phyloP scores from a whole-genome alignment of 1,140 invertebrate genomes.

The Telenomus remus region DNA sequence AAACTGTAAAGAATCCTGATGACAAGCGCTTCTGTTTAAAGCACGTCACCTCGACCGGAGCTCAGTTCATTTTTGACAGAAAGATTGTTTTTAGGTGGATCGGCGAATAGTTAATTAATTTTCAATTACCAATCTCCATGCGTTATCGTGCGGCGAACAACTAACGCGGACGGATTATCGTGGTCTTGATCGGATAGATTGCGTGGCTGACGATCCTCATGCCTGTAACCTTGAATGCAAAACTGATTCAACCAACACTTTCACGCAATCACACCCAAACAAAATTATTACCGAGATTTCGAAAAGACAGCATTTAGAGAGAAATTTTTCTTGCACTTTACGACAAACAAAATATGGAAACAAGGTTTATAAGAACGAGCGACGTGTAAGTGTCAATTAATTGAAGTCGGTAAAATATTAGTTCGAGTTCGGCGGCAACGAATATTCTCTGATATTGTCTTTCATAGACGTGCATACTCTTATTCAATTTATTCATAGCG shows the following conservation, averaged over 20 bases:
- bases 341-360: no score
- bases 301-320: no score
- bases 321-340: no score
- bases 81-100: slow-evolving; percentile 60
- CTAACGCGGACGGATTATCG: slow-evolving; percentile 55
- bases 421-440: slow-evolving; percentile 1
- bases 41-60: no score
- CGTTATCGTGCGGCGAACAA: slow-evolving; percentile 32
- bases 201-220: slow-evolving; percentile 58
- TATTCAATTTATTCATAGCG: slow-evolving; percentile 36
- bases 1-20: slow-evolving; percentile 5
- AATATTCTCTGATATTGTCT: slow-evolving; percentile 20
- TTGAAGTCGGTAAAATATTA: slow-evolving; percentile 8
- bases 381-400: background rate
- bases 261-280: slow-evolving; percentile 16
- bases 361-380: no score
- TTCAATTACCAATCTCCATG: slow-evolving; percentile 64
- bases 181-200: slow-evolving; percentile 58
- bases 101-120: slow-evolving; percentile 67
- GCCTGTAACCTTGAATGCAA: slow-evolving; percentile 44
- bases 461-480: slow-evolving; percentile 10
- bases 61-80: no score
- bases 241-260: slow-evolving; percentile 31
- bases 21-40: background rate
- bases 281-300: no score